Percentiles rank a stretch among this genome's conserved stretches.
Evolutionary conservation across 1,140 invertebrate species (phyloP).

Genomic region (Homalodisca vitripennis): DNA sequence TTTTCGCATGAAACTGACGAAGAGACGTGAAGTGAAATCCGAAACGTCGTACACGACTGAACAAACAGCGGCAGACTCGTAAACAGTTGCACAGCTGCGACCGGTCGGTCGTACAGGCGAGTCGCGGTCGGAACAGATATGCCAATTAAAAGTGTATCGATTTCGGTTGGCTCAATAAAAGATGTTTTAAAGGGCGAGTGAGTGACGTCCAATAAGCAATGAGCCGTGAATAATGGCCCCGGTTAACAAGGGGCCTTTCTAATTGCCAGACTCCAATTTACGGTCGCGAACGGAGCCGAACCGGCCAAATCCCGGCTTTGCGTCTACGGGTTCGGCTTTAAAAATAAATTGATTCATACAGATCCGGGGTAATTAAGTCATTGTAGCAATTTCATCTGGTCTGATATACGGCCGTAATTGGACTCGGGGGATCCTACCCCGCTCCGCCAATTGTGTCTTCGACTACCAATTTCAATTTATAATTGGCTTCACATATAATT

Average conservation of each 20-base stretch:
- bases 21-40: too few species aligned
- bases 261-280: conserved; percentile 37
- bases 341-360: conserved; percentile 30
- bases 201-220: conserved; percentile 39
- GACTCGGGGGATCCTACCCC: neutral
- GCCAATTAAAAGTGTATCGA: conserved; percentile 17
- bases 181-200: conserved; percentile 27
- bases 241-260: conserved; percentile 50
- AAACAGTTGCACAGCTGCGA: too few species aligned
- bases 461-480: conserved; percentile 9
- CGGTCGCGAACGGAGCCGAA: conserved; percentile 23
- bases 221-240: conserved; percentile 49
- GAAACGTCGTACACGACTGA: too few species aligned
- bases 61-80: too few species aligned
- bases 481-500: conserved; percentile 10
- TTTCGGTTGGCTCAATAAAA: conserved; percentile 2
- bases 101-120: too few species aligned
- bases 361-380: conserved; percentile 25
- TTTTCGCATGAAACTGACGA: too few species aligned
- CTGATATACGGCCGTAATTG: conserved; percentile 28
- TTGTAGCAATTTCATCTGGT: conserved; percentile 26
- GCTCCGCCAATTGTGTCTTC: neutral
- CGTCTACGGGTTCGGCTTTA: conserved; percentile 3
- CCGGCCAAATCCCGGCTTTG: conserved; percentile 25
- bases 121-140: too few species aligned